A percentile compares a stretch with the other conserved stretches of the same genome.
phyloP scores from a whole-genome alignment of 2,797 vertebrate genomes.

The Orestias chungarensis region DNA sequence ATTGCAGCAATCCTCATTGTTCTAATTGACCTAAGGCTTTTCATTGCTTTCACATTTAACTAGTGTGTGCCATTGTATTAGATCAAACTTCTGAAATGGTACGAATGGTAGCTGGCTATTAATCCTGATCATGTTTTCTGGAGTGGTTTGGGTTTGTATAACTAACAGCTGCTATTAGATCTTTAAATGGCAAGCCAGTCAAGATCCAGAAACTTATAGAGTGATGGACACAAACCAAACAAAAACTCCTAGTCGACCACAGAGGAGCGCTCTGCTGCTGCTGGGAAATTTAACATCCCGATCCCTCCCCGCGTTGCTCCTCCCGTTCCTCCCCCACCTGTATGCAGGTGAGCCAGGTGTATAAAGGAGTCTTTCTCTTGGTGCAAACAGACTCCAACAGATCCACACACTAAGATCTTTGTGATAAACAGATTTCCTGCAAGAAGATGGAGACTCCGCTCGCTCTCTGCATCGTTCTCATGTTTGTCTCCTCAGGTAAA shows the following conservation, averaged over 20 bases:
- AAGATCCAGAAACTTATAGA: not conserved
- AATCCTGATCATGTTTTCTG: not conserved
- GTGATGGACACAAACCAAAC: not conserved
- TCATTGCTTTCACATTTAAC: too few species aligned
- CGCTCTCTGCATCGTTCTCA: conserved; percentile 12
- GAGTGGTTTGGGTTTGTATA: not conserved
- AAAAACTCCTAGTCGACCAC: conserved; percentile 19
- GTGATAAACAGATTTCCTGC: conserved; percentile 39
- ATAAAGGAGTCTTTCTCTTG: conserved; percentile 69
- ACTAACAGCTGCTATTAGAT: not conserved
- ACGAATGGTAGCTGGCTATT: not conserved
- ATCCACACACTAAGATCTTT: conserved; percentile 59
- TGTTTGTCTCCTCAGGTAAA: conserved; percentile 25
- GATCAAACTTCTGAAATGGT: not conserved
- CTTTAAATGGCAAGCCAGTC: not conserved
- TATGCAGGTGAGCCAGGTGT: conserved; percentile 44
- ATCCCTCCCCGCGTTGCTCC: not conserved
- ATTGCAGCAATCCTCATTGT: too few species aligned
- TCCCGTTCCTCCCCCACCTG: conserved; percentile 36
- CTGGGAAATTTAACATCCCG: not conserved
- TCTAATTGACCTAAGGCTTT: too few species aligned
- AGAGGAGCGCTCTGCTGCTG: conserved; percentile 26
- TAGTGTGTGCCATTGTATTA: too few species aligned
- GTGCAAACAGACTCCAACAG: conserved; percentile 48
- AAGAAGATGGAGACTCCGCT: conserved; percentile 53